phyloP scores from a whole-genome alignment of 2,888 invertebrate genomes.

The Seira ritae region DNA sequence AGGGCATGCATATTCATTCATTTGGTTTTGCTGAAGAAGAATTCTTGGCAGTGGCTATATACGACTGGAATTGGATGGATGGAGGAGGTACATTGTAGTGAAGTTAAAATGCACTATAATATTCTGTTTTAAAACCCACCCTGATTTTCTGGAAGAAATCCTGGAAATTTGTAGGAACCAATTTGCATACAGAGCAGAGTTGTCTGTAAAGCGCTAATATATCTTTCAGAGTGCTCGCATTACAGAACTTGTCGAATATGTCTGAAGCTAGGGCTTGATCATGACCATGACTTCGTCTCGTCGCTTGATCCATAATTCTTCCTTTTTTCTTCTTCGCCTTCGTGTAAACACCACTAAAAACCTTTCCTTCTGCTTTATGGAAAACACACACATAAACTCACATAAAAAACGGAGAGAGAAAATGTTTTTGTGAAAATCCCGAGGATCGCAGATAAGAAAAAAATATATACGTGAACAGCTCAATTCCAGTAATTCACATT shows the following conservation, averaged over 20 bases:
- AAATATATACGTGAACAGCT: background rate
- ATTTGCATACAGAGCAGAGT: constrained; percentile 89
- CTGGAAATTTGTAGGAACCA: constrained; percentile 87
- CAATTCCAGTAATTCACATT: too few relatives aligned
- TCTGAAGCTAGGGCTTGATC: constrained; percentile 82
- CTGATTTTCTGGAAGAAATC: constrained; percentile 93
- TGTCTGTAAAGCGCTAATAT: constrained; percentile 85
- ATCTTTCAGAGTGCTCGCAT: constrained; percentile 92
- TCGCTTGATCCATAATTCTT: constrained; percentile 61
- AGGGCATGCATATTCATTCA: too few relatives aligned
- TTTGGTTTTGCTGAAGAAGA: too few relatives aligned
- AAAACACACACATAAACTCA: background rate
- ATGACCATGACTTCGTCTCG: constrained; percentile 62
- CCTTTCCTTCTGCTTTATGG: background rate
- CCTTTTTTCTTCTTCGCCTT: constrained; percentile 16
- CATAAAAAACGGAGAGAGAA: background rate
- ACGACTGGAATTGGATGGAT: too few relatives aligned
- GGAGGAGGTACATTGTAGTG: too few relatives aligned
- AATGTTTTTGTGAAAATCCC: background rate
- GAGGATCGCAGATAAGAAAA: background rate
- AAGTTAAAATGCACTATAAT: background rate
- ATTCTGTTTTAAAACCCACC: constrained; percentile 76
- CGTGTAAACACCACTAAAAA: background rate
- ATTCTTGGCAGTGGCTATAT: too few relatives aligned
- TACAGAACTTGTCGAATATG: constrained; percentile 94